Base-by-base conservation (phyloP, 2,888 invertebrate genomes). In the Fabriciana adippe region DNA sequence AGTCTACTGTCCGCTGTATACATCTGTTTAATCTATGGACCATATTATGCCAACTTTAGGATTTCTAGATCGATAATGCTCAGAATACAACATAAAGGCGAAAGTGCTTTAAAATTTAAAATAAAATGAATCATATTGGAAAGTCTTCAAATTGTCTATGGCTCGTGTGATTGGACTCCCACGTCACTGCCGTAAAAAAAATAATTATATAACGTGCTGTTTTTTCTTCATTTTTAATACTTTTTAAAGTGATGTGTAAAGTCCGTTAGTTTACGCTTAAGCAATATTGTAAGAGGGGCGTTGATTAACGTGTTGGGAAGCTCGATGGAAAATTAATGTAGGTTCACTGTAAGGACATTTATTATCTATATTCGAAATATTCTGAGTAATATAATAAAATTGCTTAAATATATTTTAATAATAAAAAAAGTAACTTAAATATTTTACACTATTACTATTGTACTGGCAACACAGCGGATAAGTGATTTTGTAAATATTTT, bases 401-500 rank as follows among this genome's bases (percentile, higher is more conserved):
- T 55, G 64, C 18, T 64, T 64, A 55, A 55, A 48, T 55, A 60
- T 59, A 65, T 41, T 65, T 65, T 53, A 57, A 59, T 69, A 67
- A 63, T 67, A 67, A 53, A 61, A 53, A 59, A 60, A 64, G 55
- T 54, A 64, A 61, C 35, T 55, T 69, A 55, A 62, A 63, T 64
- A 21, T 68, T 64, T 48, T 70, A 66, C 66, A 67, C 62, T 51
- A 55, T 60, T 54, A 67, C 50, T 62, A 61, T 26, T 54, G 61
- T 73, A 76, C 81, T 84, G 85, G 85, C 87, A 84, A 81, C 81
- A 80, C 81, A 77, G 78, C 75, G 80, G 77, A 75, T 79, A 84
- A 81, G 86, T 84, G 87, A 88, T 89, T 89, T 87, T 92, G 92
- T 92, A 92, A 92, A 92, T 92, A 91, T 85, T 80, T 83, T 86